phyloP scores from a whole-genome alignment of 1,140 invertebrate genomes.

The Drosophila gunungcola region DNA sequence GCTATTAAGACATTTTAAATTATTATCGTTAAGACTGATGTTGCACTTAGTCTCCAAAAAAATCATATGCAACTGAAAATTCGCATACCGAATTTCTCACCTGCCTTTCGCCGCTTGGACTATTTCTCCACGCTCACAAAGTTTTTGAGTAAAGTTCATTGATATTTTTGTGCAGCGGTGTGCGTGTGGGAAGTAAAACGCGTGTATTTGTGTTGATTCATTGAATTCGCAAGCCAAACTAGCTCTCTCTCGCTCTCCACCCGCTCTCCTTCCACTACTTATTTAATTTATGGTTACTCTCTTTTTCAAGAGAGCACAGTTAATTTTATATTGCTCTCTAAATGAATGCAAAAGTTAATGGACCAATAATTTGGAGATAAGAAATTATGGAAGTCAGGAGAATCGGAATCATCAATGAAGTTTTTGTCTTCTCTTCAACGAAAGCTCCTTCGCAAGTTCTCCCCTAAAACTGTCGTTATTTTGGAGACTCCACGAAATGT shows the following conservation, averaged over 20 bases:
- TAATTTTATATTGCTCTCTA: conserved; percentile 20
- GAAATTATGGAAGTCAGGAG: conserved; percentile 35
- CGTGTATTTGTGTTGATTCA: conserved; percentile 78
- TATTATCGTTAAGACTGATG: no score
- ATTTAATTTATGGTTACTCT: conserved; percentile 21
- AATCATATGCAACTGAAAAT: not conserved
- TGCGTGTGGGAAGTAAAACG: conserved; percentile 38
- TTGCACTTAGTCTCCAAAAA: not conserved
- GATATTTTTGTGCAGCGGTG: conserved; percentile 79
- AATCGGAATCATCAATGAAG: conserved; percentile 73
- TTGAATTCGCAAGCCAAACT: conserved; percentile 71
- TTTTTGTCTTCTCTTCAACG: conserved; percentile 24
- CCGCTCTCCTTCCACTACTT: not conserved
- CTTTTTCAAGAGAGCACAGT: conserved; percentile 14
- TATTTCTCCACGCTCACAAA: conserved; percentile 57
- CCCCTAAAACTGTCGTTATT: conserved; percentile 43
- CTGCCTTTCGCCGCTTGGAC: conserved; percentile 29
- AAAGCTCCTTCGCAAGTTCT: conserved; percentile 33
- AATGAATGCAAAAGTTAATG: conserved; percentile 59
- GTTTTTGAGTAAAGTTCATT: conserved; percentile 83
- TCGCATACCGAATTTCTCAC: conserved; percentile 28
- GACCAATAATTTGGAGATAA: conserved; percentile 35
- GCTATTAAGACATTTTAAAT: no score
- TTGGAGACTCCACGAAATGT: conserved; percentile 76
- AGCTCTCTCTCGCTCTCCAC: conserved; percentile 40